Conservation (phyloP, 1,140 invertebrate species). For the Coptotermes formosanus region DNA sequence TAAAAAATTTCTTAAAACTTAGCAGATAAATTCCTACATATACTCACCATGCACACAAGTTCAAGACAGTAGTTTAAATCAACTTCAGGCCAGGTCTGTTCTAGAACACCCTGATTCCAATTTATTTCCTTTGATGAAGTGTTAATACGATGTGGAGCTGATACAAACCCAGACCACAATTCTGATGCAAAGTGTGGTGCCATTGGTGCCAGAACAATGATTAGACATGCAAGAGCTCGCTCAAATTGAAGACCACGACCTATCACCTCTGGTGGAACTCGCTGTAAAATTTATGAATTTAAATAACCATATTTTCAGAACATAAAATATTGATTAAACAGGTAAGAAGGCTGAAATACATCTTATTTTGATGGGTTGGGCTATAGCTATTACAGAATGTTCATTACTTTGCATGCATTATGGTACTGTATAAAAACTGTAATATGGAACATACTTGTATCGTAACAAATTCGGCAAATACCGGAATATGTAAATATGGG, state of each 20-base stretch:
- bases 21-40: slow-evolving; percentile 19
- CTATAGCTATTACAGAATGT: too few species aligned
- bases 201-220: slow-evolving; percentile 84
- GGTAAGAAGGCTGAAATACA: too few species aligned
- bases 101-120: slow-evolving; percentile 63
- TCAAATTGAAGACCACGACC: slow-evolving; percentile 74
- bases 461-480: too few species aligned
- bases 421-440: too few species aligned
- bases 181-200: slow-evolving; percentile 88
- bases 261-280: slow-evolving; percentile 46
- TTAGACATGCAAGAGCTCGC: slow-evolving; percentile 68
- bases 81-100: slow-evolving; percentile 79
- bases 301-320: too few species aligned
- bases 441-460: too few species aligned
- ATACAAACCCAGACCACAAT: slow-evolving; percentile 77
- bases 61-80: slow-evolving; percentile 68
- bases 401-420: too few species aligned
- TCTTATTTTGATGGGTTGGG: too few species aligned
- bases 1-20: too few species aligned
- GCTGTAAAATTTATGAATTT: not conserved
- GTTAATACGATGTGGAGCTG: slow-evolving; percentile 56
- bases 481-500: too few species aligned
- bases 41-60: slow-evolving; percentile 60
- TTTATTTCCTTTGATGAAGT: slow-evolving; percentile 48
- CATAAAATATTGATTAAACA: too few species aligned